A percentile compares a stretch with the other conserved stretches of the same genome.
phyloP scores from a whole-genome alignment of 2,888 invertebrate genomes.

The Atrina japonica region DNA sequence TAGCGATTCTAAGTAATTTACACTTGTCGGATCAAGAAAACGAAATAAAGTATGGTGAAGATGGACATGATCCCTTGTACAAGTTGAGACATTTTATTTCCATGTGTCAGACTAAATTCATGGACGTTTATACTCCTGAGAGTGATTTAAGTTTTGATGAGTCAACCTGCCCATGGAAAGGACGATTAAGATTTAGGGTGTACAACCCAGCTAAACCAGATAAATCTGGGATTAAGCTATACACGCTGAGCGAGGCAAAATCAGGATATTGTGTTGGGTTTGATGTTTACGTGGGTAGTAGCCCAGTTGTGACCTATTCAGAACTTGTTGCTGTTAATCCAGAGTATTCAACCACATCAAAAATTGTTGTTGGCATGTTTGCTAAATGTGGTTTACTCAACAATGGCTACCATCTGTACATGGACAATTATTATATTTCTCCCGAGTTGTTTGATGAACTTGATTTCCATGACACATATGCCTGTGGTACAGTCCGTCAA shows the following conservation, averaged over 20 bases:
- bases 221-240: no score
- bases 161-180: no score
- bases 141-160: no score
- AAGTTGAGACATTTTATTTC: no score
- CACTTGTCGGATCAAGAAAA: no score
- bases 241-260: constrained; percentile 27
- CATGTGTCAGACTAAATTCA: no score
- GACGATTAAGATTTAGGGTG: constrained; percentile 35
- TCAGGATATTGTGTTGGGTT: no score
- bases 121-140: no score
- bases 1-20: no score
- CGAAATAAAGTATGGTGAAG: no score
- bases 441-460: constrained; percentile 30
- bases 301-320: not conserved
- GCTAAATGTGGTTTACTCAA: constrained; percentile 21
- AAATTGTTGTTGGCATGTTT: constrained; percentile 20
- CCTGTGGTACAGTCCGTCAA: constrained; percentile 33
- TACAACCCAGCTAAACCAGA: constrained; percentile 48
- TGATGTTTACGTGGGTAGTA: constrained; percentile 34
- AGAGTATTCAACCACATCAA: not conserved
- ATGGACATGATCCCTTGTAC: no score
- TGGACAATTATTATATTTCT: constrained; percentile 41
- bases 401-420: constrained; percentile 31
- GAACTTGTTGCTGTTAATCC: not conserved
- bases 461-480: constrained; percentile 13